Conservation (phyloP, 2,797 vertebrate species). For the Podarcis siculus region DNA sequence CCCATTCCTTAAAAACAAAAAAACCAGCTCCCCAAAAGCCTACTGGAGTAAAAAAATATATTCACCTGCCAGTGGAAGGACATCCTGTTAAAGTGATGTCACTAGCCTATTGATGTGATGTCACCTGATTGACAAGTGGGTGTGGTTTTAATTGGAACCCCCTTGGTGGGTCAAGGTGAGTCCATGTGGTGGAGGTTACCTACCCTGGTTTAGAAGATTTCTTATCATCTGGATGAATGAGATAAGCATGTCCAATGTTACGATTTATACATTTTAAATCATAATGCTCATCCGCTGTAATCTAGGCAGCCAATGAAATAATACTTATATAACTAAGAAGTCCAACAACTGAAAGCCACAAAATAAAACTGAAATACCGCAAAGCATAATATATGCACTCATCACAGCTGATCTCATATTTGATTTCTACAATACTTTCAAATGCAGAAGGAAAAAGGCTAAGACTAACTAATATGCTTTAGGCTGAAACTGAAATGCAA, state of each 20-base stretch:
- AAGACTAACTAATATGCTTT: background rate
- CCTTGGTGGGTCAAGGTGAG: too few relatives aligned
- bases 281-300: background rate
- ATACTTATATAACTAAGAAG: constrained; percentile 49
- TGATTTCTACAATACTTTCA: constrained; percentile 1
- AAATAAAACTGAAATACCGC: constrained; percentile 43
- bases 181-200: too few relatives aligned
- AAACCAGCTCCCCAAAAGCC: too few relatives aligned
- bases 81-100: too few relatives aligned
- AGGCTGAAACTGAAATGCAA: background rate
- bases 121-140: too few relatives aligned
- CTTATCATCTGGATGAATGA: too few relatives aligned
- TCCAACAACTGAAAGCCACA: constrained; percentile 38
- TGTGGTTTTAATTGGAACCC: too few relatives aligned
- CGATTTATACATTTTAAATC: constrained; percentile 26
- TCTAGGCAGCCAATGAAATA: constrained; percentile 44
- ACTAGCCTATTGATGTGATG: too few relatives aligned
- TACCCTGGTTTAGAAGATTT: too few relatives aligned
- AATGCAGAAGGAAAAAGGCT: constrained; percentile 15
- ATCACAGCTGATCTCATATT: constrained; percentile 43
- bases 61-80: too few relatives aligned
- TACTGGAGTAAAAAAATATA: too few relatives aligned
- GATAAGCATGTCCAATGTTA: background rate
- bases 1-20: too few relatives aligned
- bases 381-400: constrained; percentile 48